These are phyloP conservation scores for Formicarius rufipectus DNA, from an alignment of 2,113 vertebrate genomes.

Conservation along the genomic window DNA sequence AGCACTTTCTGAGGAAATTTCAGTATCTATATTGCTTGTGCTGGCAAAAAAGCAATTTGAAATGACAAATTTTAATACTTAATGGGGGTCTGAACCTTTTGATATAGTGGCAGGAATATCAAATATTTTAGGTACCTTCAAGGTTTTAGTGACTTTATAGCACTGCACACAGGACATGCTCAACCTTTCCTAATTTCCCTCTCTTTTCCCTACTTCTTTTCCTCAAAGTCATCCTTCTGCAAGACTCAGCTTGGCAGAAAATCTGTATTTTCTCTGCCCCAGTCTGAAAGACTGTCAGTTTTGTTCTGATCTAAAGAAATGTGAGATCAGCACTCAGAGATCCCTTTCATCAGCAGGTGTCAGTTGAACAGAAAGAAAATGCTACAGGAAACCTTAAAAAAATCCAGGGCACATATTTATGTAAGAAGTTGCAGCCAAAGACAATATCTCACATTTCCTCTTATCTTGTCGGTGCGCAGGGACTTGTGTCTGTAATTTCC, in stretches of 20 bases:
- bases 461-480: background rate
- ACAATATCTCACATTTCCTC: background rate
- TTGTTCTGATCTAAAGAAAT: slow-evolving; percentile 9
- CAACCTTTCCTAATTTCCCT: background rate
- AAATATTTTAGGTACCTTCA: slow-evolving; percentile 64
- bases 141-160: slow-evolving; percentile 56
- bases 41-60: slow-evolving; percentile 72
- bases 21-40: slow-evolving; percentile 74
- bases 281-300: background rate
- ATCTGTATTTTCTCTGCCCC: background rate
- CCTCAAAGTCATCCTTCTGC: background rate
- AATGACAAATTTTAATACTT: slow-evolving; percentile 79
- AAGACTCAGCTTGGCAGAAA: background rate
- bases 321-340: background rate
- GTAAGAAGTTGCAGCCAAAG: background rate
- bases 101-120: slow-evolving; percentile 64
- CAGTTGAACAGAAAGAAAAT: background rate
- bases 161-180: background rate
- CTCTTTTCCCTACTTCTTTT: background rate
- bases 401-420: background rate
- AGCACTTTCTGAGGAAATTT: slow-evolving; percentile 80
- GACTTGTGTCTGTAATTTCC: background rate
- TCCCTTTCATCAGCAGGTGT: background rate
- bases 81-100: slow-evolving; percentile 72
- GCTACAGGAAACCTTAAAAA: background rate